Base-by-base conservation (phyloP, 2,113 vertebrate genomes). In the Chloebia gouldiae region DNA sequence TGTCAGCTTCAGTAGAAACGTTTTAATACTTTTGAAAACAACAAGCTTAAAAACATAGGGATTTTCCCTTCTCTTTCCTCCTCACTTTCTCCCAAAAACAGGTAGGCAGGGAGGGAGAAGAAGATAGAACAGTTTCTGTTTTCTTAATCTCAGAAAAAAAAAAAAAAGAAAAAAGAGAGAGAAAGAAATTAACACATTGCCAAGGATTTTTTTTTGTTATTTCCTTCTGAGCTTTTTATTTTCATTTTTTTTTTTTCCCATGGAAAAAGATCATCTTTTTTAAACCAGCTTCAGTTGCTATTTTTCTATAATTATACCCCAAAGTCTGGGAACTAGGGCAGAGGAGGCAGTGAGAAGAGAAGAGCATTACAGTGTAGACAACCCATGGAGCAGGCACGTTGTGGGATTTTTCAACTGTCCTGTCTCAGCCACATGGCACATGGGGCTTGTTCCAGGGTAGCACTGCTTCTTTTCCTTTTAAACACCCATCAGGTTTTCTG, bases 291-390 rank as follows among this genome's bases (percentile, higher is more conserved):
- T 93, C 49, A 45, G 47, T 68, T 71, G 28, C 65, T 87, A 40
- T 28, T 91, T 56, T 96, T 92, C 93, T 95, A 94, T 93, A 96
- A 95, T 94, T 96, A 86, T 53, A 93, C 37, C 80, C 93, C 76
- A 33, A 88, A 83, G 85, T 92, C 90, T 95, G 94, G 85, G 94
- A 96, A 96, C 82, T 92, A 90, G 90, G 94, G 65, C 92, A 94
- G 82, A 91, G 82, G 69, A 66, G 60, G 68, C 71, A 92, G 64
- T 0, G 15, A 83, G 72, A 47, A 75, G 88, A 71, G 71, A 30
- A 35, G n/a, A 51, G 51, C 76, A 44, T 56, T 33, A 11, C 42
- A 39, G 27, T 5, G 59, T 17, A 92, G 79, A 47, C 27, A 86
- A 40, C 0, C 2, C 39, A 8, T 13, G 35, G 10, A 53, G 49